Evolutionary conservation across 2,113 vertebrate genomes (phyloP), one percentile per base, ranked within the genome.

Genomic region (Hypomesus transpacificus): DNA sequence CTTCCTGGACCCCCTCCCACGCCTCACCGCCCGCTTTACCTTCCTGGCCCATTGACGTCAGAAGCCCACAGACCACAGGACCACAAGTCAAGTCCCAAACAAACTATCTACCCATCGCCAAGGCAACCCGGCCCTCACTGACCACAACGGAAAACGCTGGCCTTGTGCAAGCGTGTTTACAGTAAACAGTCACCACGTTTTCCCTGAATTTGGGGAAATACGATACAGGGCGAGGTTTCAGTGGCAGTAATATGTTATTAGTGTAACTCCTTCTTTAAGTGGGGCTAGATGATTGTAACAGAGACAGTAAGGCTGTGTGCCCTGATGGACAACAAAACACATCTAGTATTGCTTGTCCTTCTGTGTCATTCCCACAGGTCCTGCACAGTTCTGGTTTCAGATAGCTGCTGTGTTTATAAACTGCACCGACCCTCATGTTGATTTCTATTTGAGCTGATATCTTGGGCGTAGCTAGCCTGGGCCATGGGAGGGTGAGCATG

Each of bases 11-110:
- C 14, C 53, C 14, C 53, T 20, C 54, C n/a, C 16, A 18, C 16
- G n/a, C 51, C 63, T 67, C 66, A 67, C 67, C 50, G 46, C 18
- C 0, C 13, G 28, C 39, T 28, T 4, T n/a, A 52, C 73, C 65
- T 77, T 68, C 57, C 73, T 70, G 18, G 28, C 69, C 51, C 46
- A 74, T 69, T 91, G 89, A 91, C 85, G 84, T 90, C 85, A 88
- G 77, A 39, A 68, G 31, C 63, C 70, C n/a, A 18, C 80, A 78
- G 46, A 78, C 81, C 80, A 66, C 83, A 85, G 56, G 74, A 74
- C 70, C 75, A 53, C 71, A 73, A 84, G 81, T 77, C 73, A 76
- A 63, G 3, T 34, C 17, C 71, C 63, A 84, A 83, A 88, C 86
- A 87, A 87, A 87, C 85, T 69, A 20, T 16, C 83, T 65, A 73